Evolutionary conservation across 1,140 invertebrate species (phyloP).

Genomic region (Cydia fagiglandana): DNA sequence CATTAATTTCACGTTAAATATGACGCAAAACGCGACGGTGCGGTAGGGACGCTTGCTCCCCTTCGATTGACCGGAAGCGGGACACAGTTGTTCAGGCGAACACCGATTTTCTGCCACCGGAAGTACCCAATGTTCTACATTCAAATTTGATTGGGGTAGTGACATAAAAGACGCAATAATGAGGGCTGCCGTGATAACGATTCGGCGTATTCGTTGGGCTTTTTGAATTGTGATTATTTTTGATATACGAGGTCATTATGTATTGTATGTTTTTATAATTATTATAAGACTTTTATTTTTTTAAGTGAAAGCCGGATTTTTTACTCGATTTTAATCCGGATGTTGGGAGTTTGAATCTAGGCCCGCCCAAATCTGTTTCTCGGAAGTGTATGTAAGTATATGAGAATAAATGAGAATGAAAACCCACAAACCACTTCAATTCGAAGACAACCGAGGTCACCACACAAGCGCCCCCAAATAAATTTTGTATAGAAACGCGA

Average conservation of each 20-base stretch:
- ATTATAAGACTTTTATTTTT: not conserved
- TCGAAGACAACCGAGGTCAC: no score
- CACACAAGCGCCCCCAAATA: no score
- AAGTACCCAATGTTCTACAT: conserved; percentile 74
- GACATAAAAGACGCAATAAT: conserved; percentile 55
- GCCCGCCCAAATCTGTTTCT: no score
- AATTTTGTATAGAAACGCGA: no score
- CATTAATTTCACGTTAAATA: conserved; percentile 12
- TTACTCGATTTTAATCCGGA: not conserved
- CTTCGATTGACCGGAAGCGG: conserved; percentile 70
- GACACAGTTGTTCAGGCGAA: conserved; percentile 72
- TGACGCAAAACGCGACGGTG: not conserved
- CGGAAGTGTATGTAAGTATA: no score
- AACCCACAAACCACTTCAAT: no score
- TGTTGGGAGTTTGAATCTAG: no score
- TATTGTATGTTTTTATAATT: not conserved
- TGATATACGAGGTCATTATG: not conserved
- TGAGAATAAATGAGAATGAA: no score
- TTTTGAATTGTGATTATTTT: conserved; percentile 13
- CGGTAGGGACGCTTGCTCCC: conserved; percentile 49
- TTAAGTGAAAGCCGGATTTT: not conserved
- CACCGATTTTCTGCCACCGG: conserved; percentile 76
- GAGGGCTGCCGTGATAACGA: conserved; percentile 54
- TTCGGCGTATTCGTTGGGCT: conserved; percentile 12
- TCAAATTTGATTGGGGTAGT: conserved; percentile 75